Conservation (phyloP, 2,888 invertebrate species). For the Sinhomidia bicolor region DNA sequence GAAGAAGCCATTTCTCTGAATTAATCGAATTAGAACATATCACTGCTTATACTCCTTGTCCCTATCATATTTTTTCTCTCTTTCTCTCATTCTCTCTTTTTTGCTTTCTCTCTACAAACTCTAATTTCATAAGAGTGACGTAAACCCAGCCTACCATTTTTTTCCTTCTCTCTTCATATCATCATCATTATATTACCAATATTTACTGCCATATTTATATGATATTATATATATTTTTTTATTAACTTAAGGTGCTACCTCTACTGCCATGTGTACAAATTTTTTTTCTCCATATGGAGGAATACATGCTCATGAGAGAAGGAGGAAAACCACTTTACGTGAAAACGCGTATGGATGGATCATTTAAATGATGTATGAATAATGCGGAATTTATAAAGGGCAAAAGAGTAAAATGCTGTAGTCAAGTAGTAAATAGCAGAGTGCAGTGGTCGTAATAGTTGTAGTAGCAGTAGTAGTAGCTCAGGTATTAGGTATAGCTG, state of each 20-base stretch:
- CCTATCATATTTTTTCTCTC: not conserved
- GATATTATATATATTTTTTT: no score
- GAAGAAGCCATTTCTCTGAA: conserved; percentile 69
- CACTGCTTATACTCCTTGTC: conserved; percentile 55
- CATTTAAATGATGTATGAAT: conserved; percentile 64
- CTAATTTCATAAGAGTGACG: conserved; percentile 45
- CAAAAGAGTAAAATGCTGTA: conserved; percentile 2
- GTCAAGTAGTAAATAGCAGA: not conserved
- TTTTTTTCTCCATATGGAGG: no score
- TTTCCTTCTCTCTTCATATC: not conserved
- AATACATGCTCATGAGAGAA: no score
- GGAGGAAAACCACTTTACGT: conserved; percentile 23
- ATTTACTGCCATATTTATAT: no score
- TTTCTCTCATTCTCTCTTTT: not conserved
- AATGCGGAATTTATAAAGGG: conserved; percentile 36
- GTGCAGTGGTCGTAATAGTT: no score
- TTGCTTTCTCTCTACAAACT: not conserved
- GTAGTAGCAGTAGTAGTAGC: no score
- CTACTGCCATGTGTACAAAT: no score
- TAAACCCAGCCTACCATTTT: not conserved
- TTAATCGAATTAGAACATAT: conserved; percentile 70
- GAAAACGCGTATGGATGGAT: conserved; percentile 48
- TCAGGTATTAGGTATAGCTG: not conserved
- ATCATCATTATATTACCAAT: no score
- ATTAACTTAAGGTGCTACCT: no score